Conservation (phyloP, 2,113 vertebrate species). For the Dasyornis broadbenti region DNA sequence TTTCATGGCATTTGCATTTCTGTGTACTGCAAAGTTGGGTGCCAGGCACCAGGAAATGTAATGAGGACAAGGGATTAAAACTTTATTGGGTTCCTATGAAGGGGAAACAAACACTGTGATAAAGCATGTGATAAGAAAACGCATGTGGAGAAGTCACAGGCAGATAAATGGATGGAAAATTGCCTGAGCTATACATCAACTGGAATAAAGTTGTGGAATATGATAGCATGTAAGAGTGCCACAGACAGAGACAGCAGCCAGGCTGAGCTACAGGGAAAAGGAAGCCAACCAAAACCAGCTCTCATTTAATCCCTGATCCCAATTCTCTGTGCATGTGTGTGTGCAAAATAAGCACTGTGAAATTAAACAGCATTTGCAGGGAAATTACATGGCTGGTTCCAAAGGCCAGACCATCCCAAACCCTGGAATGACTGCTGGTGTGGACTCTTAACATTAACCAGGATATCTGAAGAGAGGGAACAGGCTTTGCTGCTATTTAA, state of each 20-base stretch:
- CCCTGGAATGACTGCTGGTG: not conserved
- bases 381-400: not conserved
- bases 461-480: not conserved
- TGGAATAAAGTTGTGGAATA: not conserved
- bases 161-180: not conserved
- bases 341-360: not conserved
- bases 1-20: not conserved
- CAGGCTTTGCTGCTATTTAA: not conserved
- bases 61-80: not conserved
- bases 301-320: not conserved
- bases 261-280: not conserved
- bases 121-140: not conserved
- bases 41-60: not conserved
- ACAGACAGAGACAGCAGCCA: not conserved
- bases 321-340: not conserved
- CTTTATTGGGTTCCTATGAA: conserved; percentile 18
- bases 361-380: not conserved
- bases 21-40: not conserved
- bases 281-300: not conserved
- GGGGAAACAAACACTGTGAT: not conserved
- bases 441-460: not conserved
- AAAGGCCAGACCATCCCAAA: not conserved
- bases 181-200: not conserved
- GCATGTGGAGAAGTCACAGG: not conserved
- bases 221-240: not conserved